phyloP scores from a whole-genome alignment of 30 jellyfish, hydroid and myxozoan genomes.

The Rhopilema esculentum region DNA sequence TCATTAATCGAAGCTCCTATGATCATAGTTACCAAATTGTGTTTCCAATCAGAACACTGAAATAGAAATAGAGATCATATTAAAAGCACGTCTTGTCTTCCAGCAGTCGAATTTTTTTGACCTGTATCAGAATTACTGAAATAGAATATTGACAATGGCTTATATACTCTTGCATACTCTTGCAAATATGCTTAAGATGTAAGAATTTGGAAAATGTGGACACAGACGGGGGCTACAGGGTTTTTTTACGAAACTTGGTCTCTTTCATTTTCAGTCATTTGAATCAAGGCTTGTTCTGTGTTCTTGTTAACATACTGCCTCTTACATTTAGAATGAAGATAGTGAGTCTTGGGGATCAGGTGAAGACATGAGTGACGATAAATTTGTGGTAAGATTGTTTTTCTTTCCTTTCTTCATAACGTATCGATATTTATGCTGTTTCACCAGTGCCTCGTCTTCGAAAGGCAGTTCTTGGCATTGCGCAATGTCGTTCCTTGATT shows the following conservation, averaged over 20 bases:
- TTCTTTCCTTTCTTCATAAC: too few species aligned
- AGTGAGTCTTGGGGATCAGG: conserved; percentile 19
- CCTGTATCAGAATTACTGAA: not conserved
- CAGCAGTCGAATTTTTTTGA: not conserved
- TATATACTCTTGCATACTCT: not conserved
- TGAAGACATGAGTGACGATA: conserved; percentile 51
- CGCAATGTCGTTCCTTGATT: too few species aligned
- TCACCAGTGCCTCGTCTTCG: too few species aligned
- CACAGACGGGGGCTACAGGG: not conserved
- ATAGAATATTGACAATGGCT: not conserved
- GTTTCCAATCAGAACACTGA: not conserved
- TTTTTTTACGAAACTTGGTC: not conserved
- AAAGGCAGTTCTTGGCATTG: too few species aligned
- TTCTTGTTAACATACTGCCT: not conserved
- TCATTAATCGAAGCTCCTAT: too few species aligned
- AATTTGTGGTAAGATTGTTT: conserved; percentile 17
- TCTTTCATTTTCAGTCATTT: not conserved
- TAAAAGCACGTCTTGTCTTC: not conserved
- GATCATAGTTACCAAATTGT: too few species aligned
- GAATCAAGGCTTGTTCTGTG: not conserved
- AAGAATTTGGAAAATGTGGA: not conserved
- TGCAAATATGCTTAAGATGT: not conserved
- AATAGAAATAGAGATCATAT: not conserved
- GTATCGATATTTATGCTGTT: too few species aligned
- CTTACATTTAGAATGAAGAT: conserved; percentile 14